Percentiles rank a stretch among this genome's conserved stretches.
These are phyloP conservation scores for Ganaspis sp. DNA, from an alignment of 1,140 invertebrate species.

Conservation along the genomic window DNA sequence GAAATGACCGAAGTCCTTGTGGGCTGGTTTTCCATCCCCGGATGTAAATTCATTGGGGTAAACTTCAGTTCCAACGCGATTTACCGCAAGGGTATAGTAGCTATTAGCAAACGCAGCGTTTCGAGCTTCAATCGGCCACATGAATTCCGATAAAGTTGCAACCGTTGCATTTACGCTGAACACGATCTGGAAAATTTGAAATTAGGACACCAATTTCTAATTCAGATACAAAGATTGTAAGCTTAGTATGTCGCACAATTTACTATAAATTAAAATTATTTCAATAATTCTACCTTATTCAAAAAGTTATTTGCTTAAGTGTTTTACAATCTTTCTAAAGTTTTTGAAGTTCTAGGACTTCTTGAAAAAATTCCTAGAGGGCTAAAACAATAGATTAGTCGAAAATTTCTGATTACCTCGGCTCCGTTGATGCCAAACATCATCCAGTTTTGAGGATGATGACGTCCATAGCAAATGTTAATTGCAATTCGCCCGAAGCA, in stretches of 20 bases:
- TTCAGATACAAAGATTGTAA: too few species aligned
- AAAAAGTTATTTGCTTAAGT: too few species aligned
- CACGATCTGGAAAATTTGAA: slow-evolving; percentile 84
- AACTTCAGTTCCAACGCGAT: slow-evolving; percentile 95
- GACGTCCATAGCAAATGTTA: slow-evolving; percentile 98
- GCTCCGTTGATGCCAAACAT: slow-evolving; percentile 98
- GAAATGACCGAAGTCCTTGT: slow-evolving; percentile 97
- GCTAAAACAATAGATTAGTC: not conserved
- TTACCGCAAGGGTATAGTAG: slow-evolving; percentile 96
- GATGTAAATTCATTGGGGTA: slow-evolving; percentile 97
- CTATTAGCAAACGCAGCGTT: slow-evolving; percentile 98
- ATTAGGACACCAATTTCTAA: too few species aligned
- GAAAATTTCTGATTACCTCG: slow-evolving; percentile 77
- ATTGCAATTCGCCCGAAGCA: slow-evolving; percentile 92
- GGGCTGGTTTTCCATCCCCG: slow-evolving; percentile 92
- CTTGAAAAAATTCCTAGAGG: too few species aligned
- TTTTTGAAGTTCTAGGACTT: not conserved
- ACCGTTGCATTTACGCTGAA: slow-evolving; percentile 99
- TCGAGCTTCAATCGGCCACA: slow-evolving; percentile 97
- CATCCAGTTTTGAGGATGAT: slow-evolving; percentile 98
- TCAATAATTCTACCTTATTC: too few species aligned
- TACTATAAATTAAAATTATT: too few species aligned
- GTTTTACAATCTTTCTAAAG: too few species aligned
- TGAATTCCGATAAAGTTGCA: slow-evolving; percentile 89
- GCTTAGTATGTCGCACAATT: too few species aligned